Evolutionary conservation across 2,113 vertebrate species (phyloP).

Genomic region (Apus apus): DNA sequence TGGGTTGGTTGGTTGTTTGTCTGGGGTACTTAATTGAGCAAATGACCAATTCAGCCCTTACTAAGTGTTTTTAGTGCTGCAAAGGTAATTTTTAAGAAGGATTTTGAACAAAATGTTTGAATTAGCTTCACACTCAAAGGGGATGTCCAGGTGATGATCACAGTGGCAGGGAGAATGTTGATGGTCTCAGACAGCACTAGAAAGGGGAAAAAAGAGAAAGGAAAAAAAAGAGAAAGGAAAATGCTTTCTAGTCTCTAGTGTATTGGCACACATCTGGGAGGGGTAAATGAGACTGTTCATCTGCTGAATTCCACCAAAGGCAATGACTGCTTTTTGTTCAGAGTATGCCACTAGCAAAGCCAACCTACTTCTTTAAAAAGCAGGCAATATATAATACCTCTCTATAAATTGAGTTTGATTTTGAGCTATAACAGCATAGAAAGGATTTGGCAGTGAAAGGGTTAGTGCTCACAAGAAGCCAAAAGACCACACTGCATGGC

Average conservation of each 20-base stretch:
- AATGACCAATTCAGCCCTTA: neutral
- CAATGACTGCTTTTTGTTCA: neutral
- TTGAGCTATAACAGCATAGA: neutral
- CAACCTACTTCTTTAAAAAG: neutral
- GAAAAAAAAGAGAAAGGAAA: neutral
- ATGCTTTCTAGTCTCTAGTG: neutral
- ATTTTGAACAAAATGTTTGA: neutral
- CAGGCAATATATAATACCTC: neutral
- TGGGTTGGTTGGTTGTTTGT: neutral
- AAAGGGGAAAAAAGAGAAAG: neutral
- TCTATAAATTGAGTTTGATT: neutral
- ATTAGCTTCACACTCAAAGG: neutral
- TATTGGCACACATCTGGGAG: neutral
- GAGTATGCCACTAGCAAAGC: neutral
- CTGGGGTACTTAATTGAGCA: neutral
- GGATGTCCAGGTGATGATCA: neutral
- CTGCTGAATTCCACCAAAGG: neutral
- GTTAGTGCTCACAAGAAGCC: neutral
- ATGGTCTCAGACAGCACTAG: neutral
- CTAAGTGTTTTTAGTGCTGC: neutral
- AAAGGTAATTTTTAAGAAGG: neutral
- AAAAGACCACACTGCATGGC: neutral
- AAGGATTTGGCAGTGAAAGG: slow-evolving; percentile 24
- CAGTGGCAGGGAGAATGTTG: neutral
- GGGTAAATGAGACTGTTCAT: neutral